Percentiles rank a stretch among this genome's conserved stretches.
phyloP scores from a whole-genome alignment of 2,888 invertebrate species.

The Myopa testacea region DNA sequence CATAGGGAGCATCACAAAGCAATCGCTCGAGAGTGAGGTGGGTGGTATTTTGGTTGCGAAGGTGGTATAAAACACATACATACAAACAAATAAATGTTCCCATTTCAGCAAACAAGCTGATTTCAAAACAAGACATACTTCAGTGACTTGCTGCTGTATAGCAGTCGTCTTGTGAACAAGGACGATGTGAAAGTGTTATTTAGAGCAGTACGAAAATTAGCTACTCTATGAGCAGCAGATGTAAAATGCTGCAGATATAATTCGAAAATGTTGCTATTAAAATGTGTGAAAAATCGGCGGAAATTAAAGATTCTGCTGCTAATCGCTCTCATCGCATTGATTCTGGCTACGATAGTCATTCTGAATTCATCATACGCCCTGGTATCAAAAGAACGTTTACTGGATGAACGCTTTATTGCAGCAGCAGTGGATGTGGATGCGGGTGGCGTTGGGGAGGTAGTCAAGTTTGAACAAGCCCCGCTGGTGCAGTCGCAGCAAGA shows the following conservation, averaged over 20 bases:
- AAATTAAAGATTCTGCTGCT: slow-evolving; percentile 65
- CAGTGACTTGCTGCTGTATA: background rate
- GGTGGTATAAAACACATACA: background rate
- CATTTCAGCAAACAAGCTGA: background rate
- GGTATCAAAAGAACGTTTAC: slow-evolving; percentile 57
- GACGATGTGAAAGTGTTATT: slow-evolving; percentile 36
- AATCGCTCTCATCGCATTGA: slow-evolving; percentile 60
- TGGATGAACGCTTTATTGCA: slow-evolving; percentile 61
- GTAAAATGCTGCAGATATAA: slow-evolving; percentile 24
- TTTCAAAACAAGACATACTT: slow-evolving; percentile 19
- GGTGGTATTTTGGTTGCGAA: background rate
- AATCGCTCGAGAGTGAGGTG: background rate
- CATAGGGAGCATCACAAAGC: background rate
- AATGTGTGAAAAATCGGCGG: slow-evolving; percentile 67
- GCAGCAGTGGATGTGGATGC: slow-evolving; percentile 45
- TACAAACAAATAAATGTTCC: slow-evolving; percentile 21
- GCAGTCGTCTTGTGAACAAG: slow-evolving; percentile 34
- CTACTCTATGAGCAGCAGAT: slow-evolving; percentile 18
- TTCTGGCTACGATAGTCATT: slow-evolving; percentile 62
- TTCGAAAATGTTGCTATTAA: slow-evolving; percentile 63
- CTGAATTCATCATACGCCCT: slow-evolving; percentile 57
- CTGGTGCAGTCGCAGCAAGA: slow-evolving; percentile 56
- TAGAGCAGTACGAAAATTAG: slow-evolving; percentile 3
- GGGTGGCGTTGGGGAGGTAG: slow-evolving; percentile 34
- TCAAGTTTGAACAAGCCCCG: slow-evolving; percentile 45